These are phyloP conservation scores for Idaea dimidiata DNA, from an alignment of 2,888 invertebrate species.

Conservation along the genomic window DNA sequence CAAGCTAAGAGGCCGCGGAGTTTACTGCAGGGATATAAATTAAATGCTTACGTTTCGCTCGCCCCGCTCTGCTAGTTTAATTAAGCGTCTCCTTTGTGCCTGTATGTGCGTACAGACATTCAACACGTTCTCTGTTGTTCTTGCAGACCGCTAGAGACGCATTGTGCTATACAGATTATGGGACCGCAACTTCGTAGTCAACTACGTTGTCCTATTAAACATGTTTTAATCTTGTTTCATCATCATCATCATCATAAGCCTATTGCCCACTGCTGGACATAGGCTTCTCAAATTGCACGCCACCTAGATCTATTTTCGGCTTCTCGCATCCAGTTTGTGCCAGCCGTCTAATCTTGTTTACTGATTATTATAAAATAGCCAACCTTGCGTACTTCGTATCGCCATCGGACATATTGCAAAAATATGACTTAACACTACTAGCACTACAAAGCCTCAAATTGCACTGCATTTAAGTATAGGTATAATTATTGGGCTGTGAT, in stretches of 20 bases:
- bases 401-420: too few species aligned
- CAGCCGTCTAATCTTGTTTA: background rate
- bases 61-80: conserved; percentile 77
- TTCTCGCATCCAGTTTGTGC: too few species aligned
- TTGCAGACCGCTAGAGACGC: conserved; percentile 49
- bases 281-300: too few species aligned
- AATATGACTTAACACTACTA: too few species aligned
- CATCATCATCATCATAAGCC: too few species aligned
- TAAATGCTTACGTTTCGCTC: conserved; percentile 79
- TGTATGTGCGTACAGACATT: conserved; percentile 73
- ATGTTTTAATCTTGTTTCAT: conserved; percentile 1
- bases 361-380: too few species aligned
- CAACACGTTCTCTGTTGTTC: conserved; percentile 65
- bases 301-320: too few species aligned
- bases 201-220: background rate
- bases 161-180: conserved; percentile 20
- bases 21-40: conserved; percentile 80
- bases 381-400: too few species aligned
- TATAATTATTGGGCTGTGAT: too few species aligned
- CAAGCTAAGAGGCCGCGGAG: conserved; percentile 66
- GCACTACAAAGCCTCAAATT: too few species aligned
- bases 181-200: conserved; percentile 6
- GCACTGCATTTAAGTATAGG: too few species aligned
- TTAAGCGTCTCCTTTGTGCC: conserved; percentile 77
- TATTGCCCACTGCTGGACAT: too few species aligned